Evolutionary conservation across 1,140 invertebrate genomes (phyloP), one percentile per base, ranked within the genome.

Genomic region (Atopsyche davidsoni): DNA sequence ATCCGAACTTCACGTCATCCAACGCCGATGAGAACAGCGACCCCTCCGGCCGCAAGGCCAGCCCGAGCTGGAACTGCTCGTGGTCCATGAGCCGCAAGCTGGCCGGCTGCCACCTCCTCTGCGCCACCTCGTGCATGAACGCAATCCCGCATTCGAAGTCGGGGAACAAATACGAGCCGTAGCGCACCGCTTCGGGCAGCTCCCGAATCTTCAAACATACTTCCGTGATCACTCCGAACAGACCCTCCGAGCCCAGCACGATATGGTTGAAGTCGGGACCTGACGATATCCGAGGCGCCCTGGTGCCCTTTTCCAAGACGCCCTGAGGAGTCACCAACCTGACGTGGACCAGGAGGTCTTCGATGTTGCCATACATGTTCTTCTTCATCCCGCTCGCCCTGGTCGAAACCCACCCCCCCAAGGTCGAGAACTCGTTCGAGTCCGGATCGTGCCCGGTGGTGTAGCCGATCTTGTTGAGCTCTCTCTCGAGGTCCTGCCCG

Each of bases 311-410:
- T 55, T 82, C 72, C 22, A 87, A 62, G 10, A 77, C 72, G 49
- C 85, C 85, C 31, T 57, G 61, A 0, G 82, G 75, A 14, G 83
- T 86, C 2, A 86, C 81, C 64, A 82, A 74, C 59, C 73, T 79
- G 1, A 84, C 71, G 61, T 82, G 78, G 6, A 87, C 76, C 1
- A 87, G 47, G 55, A 85, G 59, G 61, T 85, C 82, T 69, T 85
- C 83, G 59, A 86, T 86, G 61, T 86, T 86, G 21, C 84, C 84
- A 62, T 86, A 87, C 25, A 78, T 75, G 64, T 87, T 87, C 65
- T 87, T 87, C 66, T 87, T 87, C 85, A 87, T 87, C 10, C 85
- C 85, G 13, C 82, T 85, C 1, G 85, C 85, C 60, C 84, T 62
- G 1, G 85, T 87, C 0, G 85, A 82, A 13, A 87, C 80, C 85